A percentile compares a stretch with the other conserved stretches of the same genome.
Conservation (phyloP, 2,888 invertebrate genomes). For the Argynnis bischoffii region DNA sequence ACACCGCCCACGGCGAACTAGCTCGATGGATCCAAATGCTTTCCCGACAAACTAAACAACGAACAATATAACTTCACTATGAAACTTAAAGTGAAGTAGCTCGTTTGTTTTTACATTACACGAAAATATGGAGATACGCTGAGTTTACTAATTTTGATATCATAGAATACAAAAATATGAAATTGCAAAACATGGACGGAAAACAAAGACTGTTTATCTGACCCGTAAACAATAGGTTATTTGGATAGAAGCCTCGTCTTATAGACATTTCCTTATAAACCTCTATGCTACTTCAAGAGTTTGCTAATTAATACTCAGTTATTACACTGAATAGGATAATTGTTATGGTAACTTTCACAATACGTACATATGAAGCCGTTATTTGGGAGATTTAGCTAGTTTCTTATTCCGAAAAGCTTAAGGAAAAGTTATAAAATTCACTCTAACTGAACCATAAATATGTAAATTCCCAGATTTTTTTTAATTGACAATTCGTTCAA, state of each 20-base stretch:
- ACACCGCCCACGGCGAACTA: constrained; percentile 72
- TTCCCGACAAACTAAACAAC: constrained; percentile 40
- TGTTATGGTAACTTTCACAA: constrained; percentile 41
- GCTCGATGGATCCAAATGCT: constrained; percentile 57
- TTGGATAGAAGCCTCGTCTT: constrained; percentile 37
- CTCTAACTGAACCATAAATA: no score
- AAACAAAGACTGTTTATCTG: constrained; percentile 57
- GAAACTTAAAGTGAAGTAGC: constrained; percentile 7
- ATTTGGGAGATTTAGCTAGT: constrained; percentile 22
- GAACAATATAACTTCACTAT: constrained; percentile 27
- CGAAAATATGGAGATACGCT: constrained; percentile 15
- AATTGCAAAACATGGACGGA: constrained; percentile 67
- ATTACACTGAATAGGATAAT: constrained; percentile 37
- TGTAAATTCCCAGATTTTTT: no score
- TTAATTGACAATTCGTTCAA: no score
- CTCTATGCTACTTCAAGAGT: constrained; percentile 33
- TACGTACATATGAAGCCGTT: constrained; percentile 29
- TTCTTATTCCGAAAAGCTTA: no score
- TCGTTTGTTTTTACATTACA: constrained; percentile 5
- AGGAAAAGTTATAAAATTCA: no score
- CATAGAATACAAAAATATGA: constrained; percentile 66
- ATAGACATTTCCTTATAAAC: constrained; percentile 38
- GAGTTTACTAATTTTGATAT: constrained; percentile 9
- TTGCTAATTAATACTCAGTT: constrained; percentile 40
- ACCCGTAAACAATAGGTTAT: constrained; percentile 54